Evolutionary conservation across 2,113 vertebrate genomes (phyloP).

Genomic region (Apodemus speciosus): DNA sequence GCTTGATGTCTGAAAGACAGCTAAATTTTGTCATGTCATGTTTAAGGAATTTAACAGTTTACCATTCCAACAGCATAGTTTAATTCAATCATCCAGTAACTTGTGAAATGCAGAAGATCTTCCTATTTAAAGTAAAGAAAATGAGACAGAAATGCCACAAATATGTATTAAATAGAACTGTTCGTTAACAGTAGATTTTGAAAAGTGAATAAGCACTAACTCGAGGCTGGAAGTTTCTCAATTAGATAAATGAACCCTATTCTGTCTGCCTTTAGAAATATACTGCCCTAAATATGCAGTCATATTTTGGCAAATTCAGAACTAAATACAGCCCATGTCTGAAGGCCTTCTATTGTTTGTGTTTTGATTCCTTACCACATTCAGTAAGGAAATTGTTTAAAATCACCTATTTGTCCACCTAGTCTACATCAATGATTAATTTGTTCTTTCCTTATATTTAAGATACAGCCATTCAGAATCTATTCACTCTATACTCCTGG

Average conservation of each 20-base stretch:
- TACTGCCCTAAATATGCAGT: not conserved
- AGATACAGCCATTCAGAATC: not conserved
- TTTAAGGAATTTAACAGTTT: not conserved
- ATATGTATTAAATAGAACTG: not conserved
- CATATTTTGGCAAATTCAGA: not conserved
- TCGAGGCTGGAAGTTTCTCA: not conserved
- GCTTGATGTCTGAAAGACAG: not conserved
- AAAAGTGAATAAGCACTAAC: not conserved
- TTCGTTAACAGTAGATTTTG: not conserved
- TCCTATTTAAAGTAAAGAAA: slow-evolving; percentile 1
- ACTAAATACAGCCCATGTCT: not conserved
- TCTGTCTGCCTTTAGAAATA: not conserved
- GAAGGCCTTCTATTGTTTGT: not conserved
- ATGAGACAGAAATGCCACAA: not conserved
- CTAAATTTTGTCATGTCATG: not conserved
- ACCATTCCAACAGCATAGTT: not conserved
- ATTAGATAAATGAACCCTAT: not conserved
- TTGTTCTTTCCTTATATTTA: not conserved
- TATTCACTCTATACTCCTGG: not conserved
- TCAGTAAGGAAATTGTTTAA: not conserved
- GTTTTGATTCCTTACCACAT: not conserved
- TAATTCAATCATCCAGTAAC: not conserved
- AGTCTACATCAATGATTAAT: not conserved
- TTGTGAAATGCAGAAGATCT: not conserved
- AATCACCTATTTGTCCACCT: not conserved